Evolutionary conservation across 2,113 vertebrate species (phyloP), one percentile per base, ranked within the genome.

Genomic region (Rousettus leschenaultii): DNA sequence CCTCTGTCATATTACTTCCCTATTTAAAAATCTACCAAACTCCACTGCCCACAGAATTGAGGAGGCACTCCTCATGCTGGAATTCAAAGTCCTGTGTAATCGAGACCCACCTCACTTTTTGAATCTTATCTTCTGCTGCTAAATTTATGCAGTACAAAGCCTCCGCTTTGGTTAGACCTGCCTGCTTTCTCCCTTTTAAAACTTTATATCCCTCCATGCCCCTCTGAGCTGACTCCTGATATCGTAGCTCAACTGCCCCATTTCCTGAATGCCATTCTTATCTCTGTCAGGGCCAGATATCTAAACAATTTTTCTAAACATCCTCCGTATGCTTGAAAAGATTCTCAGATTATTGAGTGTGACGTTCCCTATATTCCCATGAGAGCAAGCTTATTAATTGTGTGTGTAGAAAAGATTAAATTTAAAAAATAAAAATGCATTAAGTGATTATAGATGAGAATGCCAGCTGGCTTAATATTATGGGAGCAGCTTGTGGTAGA

Each of bases 21-120:
- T 92, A 7, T 95, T 95, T 91, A 86, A 94, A 80, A 85, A 79
- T 70, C 28, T 61, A 65, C 55, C 65, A 21, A 71, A 89, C 48
- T 24, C 38, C n/a, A 61, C 51, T 80, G 43, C 18, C 93, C 65
- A 0, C 88, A 51, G 59, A 79, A 70, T 89, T 63, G 43, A 78
- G 51, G 51, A 40, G 84, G 43, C 73, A 92, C 73, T 66, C 86
- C 93, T 94, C n/a, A 0, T 40, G 43, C 19, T 82, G 94, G 91
- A 92, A 95, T 94, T 95, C 53, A 51, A 89, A 91, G 66, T 11
- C 26, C 38, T 95, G 55, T 91, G 65, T 93, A 95, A 89, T 78
- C 3, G 14, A 80, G 22, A 80, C 89, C 66, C 89, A 55, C 75
- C 83, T 90, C 73, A 21, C 78, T 86, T 82, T 77, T 66, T 86